Conservation (phyloP, 1,140 invertebrate genomes). For the Cepaea nemoralis region DNA sequence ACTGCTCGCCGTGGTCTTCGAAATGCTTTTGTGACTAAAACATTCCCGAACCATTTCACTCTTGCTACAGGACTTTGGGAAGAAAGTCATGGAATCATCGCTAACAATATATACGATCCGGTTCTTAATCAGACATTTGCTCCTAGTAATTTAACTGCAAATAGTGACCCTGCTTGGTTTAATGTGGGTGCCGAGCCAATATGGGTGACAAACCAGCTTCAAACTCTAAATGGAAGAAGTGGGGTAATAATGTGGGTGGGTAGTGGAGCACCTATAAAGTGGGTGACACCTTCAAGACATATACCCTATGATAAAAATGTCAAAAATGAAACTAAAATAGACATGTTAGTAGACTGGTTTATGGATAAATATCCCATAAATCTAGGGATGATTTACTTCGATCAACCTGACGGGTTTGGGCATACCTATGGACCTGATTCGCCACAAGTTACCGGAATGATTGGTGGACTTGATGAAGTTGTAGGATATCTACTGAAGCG, state of each 20-base stretch:
- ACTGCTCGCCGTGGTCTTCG: conserved; percentile 60
- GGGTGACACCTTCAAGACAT: conserved; percentile 48
- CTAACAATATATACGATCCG: conserved; percentile 79
- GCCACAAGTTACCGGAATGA: conserved; percentile 56
- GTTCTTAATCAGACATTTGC: conserved; percentile 69
- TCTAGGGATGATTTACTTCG: conserved; percentile 81
- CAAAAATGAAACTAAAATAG: conserved; percentile 75
- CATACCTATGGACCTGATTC: conserved; percentile 70
- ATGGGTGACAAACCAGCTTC: conserved; percentile 66
- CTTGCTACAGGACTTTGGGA: conserved; percentile 83
- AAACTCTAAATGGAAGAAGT: conserved; percentile 44
- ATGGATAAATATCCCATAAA: conserved; percentile 64
- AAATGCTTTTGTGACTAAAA: conserved; percentile 81
- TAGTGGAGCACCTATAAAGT: conserved; percentile 51
- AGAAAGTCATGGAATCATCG: conserved; percentile 83
- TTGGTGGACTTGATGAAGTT: conserved; percentile 52
- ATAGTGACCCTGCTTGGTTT: conserved; percentile 56
- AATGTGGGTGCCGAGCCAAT: conserved; percentile 63
- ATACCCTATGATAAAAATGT: conserved; percentile 36
- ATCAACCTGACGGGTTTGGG: conserved; percentile 80
- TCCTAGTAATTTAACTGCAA: conserved; percentile 69
- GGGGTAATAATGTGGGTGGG: conserved; percentile 59
- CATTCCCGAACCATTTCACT: conserved; percentile 85
- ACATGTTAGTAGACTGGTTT: conserved; percentile 80
- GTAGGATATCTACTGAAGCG: conserved; percentile 64